phyloP scores from a whole-genome alignment of 2,888 invertebrate species.

The Papilio elwesi region DNA sequence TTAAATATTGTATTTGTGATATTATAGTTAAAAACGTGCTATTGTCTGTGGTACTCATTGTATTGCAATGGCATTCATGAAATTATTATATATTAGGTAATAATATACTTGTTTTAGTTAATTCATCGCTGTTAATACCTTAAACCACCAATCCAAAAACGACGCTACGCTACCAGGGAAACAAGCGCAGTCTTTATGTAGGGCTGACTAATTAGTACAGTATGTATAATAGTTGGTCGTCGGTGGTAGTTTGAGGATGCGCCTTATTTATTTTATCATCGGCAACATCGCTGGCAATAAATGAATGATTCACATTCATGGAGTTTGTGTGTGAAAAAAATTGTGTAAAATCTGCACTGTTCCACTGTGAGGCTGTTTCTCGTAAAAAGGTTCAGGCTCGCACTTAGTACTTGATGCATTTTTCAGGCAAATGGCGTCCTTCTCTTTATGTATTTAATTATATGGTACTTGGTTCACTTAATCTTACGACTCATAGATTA shows the following conservation, averaged over 20 bases:
- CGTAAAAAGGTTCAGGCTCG: background rate
- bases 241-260: too few species aligned
- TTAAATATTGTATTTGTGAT: background rate
- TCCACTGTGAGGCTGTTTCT: background rate
- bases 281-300: too few species aligned
- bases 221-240: too few species aligned
- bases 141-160: background rate
- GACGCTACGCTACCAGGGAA: background rate
- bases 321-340: background rate
- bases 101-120: background rate
- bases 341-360: background rate
- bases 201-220: too few species aligned
- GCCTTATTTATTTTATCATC: too few species aligned
- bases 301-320: too few species aligned
- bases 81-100: background rate
- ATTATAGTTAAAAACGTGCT: background rate
- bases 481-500: background rate
- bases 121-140: background rate
- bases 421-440: too few species aligned
- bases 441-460: too few species aligned
- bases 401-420: background rate
- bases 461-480: background rate
- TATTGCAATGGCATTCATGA: background rate
- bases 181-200: background rate
- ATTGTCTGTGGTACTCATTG: background rate